phyloP scores from a whole-genome alignment of 1,140 invertebrate genomes.

The Ceratina australensis region DNA sequence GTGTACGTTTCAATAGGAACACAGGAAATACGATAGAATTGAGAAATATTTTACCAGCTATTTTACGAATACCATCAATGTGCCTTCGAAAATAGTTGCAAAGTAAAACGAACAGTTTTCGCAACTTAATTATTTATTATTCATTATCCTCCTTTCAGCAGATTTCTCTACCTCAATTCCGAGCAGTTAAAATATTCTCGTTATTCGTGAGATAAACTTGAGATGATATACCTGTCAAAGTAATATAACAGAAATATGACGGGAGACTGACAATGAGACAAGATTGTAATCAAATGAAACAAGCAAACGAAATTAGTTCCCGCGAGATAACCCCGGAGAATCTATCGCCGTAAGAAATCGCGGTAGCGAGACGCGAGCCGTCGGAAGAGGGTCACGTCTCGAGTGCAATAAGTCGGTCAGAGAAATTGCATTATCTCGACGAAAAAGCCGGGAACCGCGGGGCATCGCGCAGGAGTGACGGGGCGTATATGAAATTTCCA shows the following conservation, averaged over 20 bases:
- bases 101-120: no score
- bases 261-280: not conserved
- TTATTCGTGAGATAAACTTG: not conserved
- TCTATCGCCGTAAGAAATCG: not conserved
- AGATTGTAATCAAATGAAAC: not conserved
- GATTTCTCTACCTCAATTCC: no score
- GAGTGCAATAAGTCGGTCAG: slow-evolving; percentile 14
- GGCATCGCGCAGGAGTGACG: slow-evolving; percentile 19
- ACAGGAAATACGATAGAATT: no score
- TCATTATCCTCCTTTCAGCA: no score
- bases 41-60: no score
- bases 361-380: not conserved
- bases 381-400: not conserved
- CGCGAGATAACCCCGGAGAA: no score
- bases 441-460: not conserved
- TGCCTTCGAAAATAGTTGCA: no score
- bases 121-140: no score
- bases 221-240: not conserved
- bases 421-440: slow-evolving; percentile 46
- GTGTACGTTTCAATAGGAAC: no score
- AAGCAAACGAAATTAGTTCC: not conserved
- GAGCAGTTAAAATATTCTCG: not conserved
- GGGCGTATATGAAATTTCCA: slow-evolving; percentile 74
- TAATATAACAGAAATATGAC: not conserved
- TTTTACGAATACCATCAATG: no score